Base-by-base conservation (phyloP, 2,797 vertebrate genomes). In the Eulemur mongoz region DNA sequence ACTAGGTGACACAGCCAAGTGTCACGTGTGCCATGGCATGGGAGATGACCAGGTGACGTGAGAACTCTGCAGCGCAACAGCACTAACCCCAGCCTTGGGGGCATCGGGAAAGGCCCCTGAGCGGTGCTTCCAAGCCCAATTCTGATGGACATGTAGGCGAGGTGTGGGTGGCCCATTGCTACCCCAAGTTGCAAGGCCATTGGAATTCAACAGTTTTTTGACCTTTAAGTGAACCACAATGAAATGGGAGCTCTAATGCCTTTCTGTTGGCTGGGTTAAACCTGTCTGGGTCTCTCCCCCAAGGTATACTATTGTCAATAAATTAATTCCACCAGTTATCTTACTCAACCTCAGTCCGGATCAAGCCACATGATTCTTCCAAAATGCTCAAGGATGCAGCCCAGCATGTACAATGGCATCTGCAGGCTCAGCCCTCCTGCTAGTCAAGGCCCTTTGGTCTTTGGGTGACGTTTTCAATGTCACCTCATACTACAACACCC, bases 21-120 rank as follows among this genome's bases (percentile, higher is more conserved):
- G 0, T 7, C 18, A 7, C 0, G 0, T 25, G 70, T 4, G 32
- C 14, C 27, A 1, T 12, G 45, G 59, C 0, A 0, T 0, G 18
- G 48, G 10, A 1, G 30, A 7, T 23, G 0, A 0, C 11, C 30
- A 25, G 2, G 27, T 25, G 38, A 63, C 14, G 0, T 0, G 9
- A 8, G 1, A 38, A 11, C 17, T 57, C 18, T 0, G 0, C 38
- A 23, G 27, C 0, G 11, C 27, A 63, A 57, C 6, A 50, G 6
- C 59, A 20, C 32, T n/a, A 5, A 27, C 43, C 43, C 27, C 73
- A 17, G 40, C 27, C 12, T 8, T 4, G 7, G 6, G 10, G 50
- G 3, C 81, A 17, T 48, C 22, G 5, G 17, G 43, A 45, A 57
- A 73, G 43, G 7, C 20, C 50, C n/a, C 6, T 0, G 5, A 9